Base-by-base conservation (phyloP, 2,888 invertebrate genomes). In the Hirtodrosophila confusa region DNA sequence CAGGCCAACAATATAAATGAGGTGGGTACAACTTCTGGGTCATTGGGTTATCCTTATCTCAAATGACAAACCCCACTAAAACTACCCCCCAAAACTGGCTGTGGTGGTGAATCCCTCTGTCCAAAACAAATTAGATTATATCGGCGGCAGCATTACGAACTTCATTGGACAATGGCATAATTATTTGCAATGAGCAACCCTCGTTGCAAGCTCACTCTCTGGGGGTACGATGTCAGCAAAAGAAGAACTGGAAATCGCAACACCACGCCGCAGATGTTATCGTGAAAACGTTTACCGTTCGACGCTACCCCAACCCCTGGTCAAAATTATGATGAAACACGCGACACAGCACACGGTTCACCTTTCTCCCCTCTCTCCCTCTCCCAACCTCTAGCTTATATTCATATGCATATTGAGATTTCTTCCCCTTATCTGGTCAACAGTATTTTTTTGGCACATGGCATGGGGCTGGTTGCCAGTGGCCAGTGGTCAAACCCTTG, bases 191-290 rank as follows among this genome's bases (percentile, higher is more conserved):
- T 69, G 62, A 74, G 71, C 75, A 75, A 82, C 82, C 83, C 82
- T 62, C 56, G 62, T 41, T 35, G 17, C 37, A 37, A 56, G 29
- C 41, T 23, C 12, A 6, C 3, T 27, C 27, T 4, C 27, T 27
- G 27, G 27, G 27, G 27, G 27, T 27, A 27, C 27, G 5, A 8
- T 7, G 31, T 7, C 31, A 31, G 31, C 8, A 7, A 9, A 17
- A 9, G 49, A 37, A 36, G 36, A 54, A 37, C 24, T 44, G 43
- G 17, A 49, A 75, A 75, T 72, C 66, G 76, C 60, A 63, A 71
- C 7, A 31, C 8, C 9, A 71, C 74, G 70, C 70, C 80, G 82
- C 88, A 89, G 88, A 88, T 88, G 89, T 82, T 88, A 89, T 88
- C 89, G 54, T 48, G 41, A 49, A 86, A 85, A 64, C 84, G 84